Conservation (phyloP, 2,113 vertebrate species). For the Corapipo altera region DNA sequence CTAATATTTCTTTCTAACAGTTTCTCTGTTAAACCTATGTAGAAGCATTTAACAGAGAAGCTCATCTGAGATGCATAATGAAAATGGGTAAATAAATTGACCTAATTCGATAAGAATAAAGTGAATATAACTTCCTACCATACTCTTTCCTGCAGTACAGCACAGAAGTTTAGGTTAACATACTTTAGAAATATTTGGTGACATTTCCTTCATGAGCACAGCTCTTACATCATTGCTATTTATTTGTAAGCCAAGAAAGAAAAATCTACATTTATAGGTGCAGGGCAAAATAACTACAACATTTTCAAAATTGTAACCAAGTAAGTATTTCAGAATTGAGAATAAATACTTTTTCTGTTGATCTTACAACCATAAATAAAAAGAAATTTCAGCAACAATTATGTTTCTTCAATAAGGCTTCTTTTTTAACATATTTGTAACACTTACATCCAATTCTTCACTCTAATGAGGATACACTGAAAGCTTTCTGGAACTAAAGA, state of each 20-base stretch:
- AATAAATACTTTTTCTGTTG: not conserved
- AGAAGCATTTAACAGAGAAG: not conserved
- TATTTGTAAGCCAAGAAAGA: not conserved
- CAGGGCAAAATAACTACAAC: not conserved
- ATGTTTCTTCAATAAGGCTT: not conserved
- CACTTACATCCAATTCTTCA: not conserved
- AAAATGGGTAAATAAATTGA: not conserved
- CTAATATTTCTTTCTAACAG: not conserved
- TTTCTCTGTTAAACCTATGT: not conserved
- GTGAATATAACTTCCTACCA: not conserved
- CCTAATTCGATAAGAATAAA: not conserved
- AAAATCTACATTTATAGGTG: not conserved
- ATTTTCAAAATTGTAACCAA: not conserved
- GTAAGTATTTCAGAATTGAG: not conserved
- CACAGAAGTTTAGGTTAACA: not conserved
- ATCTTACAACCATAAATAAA: not conserved
- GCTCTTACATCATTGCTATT: conserved; percentile 19
- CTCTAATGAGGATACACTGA: not conserved
- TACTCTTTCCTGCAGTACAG: not conserved
- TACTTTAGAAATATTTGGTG: conserved; percentile 30
- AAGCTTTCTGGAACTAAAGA: not conserved
- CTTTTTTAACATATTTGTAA: not conserved
- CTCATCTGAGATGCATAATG: not conserved
- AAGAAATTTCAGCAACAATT: not conserved
- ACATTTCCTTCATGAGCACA: not conserved